Evolutionary conservation across 2,113 vertebrate genomes (phyloP).

Genomic region (Atractosteus spatula): DNA sequence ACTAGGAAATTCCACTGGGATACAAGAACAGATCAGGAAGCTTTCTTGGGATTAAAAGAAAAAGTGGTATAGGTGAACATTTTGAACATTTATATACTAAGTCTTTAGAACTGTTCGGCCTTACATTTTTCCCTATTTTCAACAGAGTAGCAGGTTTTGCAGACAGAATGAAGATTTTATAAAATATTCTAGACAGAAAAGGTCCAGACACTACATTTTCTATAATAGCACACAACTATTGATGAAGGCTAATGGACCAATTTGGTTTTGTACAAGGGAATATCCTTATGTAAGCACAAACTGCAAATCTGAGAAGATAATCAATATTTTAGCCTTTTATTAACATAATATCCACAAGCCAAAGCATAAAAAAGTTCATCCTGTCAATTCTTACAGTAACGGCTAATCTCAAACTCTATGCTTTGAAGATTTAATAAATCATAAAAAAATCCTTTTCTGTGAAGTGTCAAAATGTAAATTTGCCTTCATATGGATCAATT

Average conservation of each 20-base stretch:
- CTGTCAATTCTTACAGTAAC: constrained; percentile 35
- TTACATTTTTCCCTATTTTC: too few species aligned
- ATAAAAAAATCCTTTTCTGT: neutral
- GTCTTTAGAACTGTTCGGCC: too few species aligned
- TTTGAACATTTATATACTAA: too few species aligned
- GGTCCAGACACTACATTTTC: neutral
- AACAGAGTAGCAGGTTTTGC: too few species aligned
- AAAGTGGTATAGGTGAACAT: too few species aligned
- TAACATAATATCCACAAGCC: constrained; percentile 35
- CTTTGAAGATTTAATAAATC: constrained; percentile 25
- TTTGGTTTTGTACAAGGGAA: neutral
- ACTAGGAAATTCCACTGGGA: too few species aligned
- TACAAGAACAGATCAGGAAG: too few species aligned
- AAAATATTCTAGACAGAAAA: neutral
- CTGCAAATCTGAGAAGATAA: constrained; percentile 24
- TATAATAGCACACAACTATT: neutral
- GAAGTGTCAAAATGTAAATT: neutral
- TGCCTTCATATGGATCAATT: neutral
- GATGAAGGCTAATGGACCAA: constrained; percentile 3
- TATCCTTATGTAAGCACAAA: constrained; percentile 6
- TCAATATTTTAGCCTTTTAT: constrained; percentile 42
- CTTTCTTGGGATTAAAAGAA: too few species aligned
- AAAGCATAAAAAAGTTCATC: constrained; percentile 34
- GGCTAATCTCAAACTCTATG: constrained; percentile 4
- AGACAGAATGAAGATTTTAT: too few species aligned